phyloP scores from a whole-genome alignment of 2,113 vertebrate species.

The Cisticola juncidis region DNA sequence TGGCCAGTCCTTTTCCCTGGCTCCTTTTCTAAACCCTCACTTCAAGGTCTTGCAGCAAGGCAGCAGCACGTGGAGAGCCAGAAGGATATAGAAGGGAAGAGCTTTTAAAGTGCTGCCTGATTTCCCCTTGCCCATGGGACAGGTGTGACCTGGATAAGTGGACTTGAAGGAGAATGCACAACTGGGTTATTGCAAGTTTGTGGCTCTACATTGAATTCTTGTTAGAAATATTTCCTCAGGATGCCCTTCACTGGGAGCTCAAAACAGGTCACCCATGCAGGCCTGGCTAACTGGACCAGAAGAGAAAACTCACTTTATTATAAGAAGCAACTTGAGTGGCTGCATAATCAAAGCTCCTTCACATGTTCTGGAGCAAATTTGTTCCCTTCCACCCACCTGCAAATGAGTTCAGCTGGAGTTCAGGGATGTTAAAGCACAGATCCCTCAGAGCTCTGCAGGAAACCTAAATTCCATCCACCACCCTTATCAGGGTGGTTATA shows the following conservation, averaged over 20 bases:
- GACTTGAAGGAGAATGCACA: conserved; percentile 1
- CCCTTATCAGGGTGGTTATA: background rate
- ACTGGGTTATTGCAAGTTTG: background rate
- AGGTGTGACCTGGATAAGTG: conserved; percentile 36
- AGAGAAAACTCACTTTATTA: background rate
- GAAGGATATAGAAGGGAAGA: background rate
- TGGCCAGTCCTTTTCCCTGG: background rate
- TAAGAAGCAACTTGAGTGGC: background rate
- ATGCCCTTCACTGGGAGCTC: background rate
- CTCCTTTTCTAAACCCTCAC: background rate
- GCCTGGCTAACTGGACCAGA: background rate
- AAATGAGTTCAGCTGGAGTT: background rate
- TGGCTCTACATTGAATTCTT: background rate
- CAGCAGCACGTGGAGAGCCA: background rate
- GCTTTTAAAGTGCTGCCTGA: background rate
- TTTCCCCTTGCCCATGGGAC: conserved; percentile 17
- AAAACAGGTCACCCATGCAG: conserved; percentile 3
- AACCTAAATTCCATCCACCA: background rate
- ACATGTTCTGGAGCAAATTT: background rate
- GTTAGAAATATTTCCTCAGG: background rate
- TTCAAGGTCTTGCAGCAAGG: background rate
- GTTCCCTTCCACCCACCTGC: background rate
- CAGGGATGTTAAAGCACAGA: background rate
- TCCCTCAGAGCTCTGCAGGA: background rate
- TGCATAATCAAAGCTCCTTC: conserved; percentile 4